Conservation (phyloP, 1,140 invertebrate species). For the Trichonephila inaurata region DNA sequence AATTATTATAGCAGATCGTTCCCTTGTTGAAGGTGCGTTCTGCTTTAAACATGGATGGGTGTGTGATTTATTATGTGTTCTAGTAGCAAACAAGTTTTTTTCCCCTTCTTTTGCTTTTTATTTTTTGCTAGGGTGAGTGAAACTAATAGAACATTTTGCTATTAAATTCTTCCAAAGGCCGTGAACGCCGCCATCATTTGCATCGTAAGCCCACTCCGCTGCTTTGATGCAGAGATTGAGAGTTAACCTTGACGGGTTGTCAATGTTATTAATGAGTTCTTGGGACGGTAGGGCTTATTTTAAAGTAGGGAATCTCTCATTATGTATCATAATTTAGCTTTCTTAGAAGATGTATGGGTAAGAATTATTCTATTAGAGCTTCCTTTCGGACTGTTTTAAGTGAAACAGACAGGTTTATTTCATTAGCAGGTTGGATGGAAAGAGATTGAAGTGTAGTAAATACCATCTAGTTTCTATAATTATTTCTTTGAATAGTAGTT, state of each 20-base stretch:
- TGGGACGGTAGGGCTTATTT: background rate
- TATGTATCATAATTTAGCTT: background rate
- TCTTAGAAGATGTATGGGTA: background rate
- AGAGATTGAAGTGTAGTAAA: background rate
- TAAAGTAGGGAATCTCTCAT: background rate
- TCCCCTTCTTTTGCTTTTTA: background rate
- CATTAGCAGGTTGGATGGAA: background rate
- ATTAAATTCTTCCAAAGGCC: background rate
- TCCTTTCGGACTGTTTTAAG: background rate
- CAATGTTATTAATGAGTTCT: conserved; percentile 41
- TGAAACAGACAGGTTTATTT: background rate
- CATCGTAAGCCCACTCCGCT: background rate
- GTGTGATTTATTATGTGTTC: conserved; percentile 62
- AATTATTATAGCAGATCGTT: conserved; percentile 39
- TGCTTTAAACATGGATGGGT: conserved; percentile 48
- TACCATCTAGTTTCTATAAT: too few species aligned
- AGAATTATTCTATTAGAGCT: background rate
- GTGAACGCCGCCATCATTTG: conserved; percentile 19
- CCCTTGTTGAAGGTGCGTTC: background rate
- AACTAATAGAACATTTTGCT: conserved; percentile 39
- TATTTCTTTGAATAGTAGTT: too few species aligned
- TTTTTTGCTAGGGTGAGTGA: conserved; percentile 21
- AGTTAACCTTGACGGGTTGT: background rate
- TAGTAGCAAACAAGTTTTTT: conserved; percentile 16
- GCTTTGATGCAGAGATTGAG: background rate